phyloP scores from a whole-genome alignment of 2,797 vertebrate species.

The Gymnodraco acuticeps region DNA sequence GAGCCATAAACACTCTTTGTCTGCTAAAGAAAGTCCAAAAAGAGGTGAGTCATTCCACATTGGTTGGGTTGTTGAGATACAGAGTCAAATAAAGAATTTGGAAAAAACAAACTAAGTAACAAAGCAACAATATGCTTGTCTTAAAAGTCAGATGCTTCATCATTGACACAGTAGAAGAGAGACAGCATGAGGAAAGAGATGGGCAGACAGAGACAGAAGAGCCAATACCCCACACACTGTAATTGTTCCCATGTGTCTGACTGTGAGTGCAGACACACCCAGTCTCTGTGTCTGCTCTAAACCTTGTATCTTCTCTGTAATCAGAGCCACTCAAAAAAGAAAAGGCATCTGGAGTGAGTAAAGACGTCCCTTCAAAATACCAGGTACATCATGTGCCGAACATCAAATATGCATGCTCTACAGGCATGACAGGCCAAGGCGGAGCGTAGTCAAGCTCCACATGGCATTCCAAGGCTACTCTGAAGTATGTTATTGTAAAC shows the following conservation, averaged over 20 bases:
- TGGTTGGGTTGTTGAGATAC: slow-evolving; percentile 1
- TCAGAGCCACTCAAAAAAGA: slow-evolving; percentile 66
- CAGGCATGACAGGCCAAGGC: slow-evolving; percentile 29
- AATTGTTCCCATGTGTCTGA: slow-evolving; percentile 79
- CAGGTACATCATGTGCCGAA: slow-evolving; percentile 51
- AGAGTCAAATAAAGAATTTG: neutral
- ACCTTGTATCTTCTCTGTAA: slow-evolving; percentile 74
- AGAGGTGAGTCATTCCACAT: slow-evolving; percentile 1
- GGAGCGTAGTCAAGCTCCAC: slow-evolving; percentile 7
- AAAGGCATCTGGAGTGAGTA: slow-evolving; percentile 62
- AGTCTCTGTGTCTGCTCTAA: slow-evolving; percentile 57
- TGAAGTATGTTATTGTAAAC: slow-evolving; percentile 13
- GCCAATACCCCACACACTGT: slow-evolving; percentile 62
- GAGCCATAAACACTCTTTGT: slow-evolving; percentile 1
- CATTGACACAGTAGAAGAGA: slow-evolving; percentile 34
- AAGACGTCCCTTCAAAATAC: slow-evolving; percentile 54
- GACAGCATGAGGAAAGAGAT: slow-evolving; percentile 32
- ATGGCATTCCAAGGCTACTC: slow-evolving; percentile 16
- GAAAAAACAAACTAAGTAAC: slow-evolving; percentile 2
- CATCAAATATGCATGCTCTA: slow-evolving; percentile 67
- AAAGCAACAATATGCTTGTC: slow-evolving; percentile 16
- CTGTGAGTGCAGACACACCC: slow-evolving; percentile 70
- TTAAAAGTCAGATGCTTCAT: slow-evolving; percentile 30
- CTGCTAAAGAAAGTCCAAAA: slow-evolving; percentile 8
- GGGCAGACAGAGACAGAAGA: slow-evolving; percentile 42